Conservation (phyloP, 2,113 vertebrate genomes). For the Xenus cinereus region DNA sequence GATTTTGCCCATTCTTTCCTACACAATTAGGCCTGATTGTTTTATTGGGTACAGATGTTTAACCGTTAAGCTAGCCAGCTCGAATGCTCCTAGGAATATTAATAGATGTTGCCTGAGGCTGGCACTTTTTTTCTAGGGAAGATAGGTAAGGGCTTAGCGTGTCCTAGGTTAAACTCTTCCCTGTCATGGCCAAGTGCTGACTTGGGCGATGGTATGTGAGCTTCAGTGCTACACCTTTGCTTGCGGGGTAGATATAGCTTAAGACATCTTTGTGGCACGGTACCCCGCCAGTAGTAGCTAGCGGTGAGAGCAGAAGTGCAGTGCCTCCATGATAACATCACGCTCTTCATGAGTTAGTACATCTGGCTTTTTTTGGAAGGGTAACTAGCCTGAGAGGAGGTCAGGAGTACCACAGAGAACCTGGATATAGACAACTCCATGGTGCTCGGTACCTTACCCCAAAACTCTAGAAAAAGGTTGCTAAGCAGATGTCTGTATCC, state of each 20-base stretch:
- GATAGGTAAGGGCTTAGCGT: background rate
- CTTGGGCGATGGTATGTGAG: background rate
- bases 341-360: background rate
- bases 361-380: background rate
- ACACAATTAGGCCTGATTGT: background rate
- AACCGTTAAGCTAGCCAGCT: background rate
- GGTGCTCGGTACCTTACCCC: background rate
- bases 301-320: background rate
- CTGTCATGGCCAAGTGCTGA: background rate
- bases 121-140: background rate
- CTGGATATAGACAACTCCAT: accelerated
- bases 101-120: background rate
- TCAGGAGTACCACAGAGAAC: background rate
- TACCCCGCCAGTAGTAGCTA: background rate
- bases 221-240: background rate
- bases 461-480: background rate
- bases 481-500: background rate
- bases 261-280: background rate
- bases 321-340: background rate
- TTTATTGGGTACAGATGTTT: background rate
- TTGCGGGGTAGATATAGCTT: background rate
- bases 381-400: background rate
- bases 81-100: background rate
- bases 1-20: background rate
- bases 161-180: background rate